A percentile compares a stretch with the other conserved stretches of the same genome.
These are phyloP conservation scores for Lumbricus terrestris DNA, from an alignment of 2,888 invertebrate species.

Conservation along the genomic window DNA sequence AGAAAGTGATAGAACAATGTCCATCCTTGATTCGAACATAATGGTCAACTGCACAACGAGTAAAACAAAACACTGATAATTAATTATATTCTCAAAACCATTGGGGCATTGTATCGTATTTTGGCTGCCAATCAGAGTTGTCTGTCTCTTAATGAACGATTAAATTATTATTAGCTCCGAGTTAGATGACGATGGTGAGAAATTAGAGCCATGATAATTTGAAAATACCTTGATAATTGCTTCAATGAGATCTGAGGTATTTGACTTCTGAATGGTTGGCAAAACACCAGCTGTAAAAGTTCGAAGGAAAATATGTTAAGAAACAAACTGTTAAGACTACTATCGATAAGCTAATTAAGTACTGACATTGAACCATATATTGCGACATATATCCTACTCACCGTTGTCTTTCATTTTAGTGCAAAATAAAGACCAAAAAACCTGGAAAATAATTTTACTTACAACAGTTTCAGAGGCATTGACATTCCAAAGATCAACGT, in stretches of 20 bases:
- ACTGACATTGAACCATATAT: neutral
- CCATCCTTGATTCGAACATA: too few species aligned
- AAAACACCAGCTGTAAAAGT: neutral
- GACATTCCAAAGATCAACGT: neutral
- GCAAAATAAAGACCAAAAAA: neutral
- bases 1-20: too few species aligned
- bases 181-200: neutral
- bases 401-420: too few species aligned
- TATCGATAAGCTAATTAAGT: too few species aligned
- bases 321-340: neutral
- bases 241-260: neutral
- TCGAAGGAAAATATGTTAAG: neutral
- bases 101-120: too few species aligned
- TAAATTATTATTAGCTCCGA: neutral
- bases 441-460: neutral
- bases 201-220: too few species aligned
- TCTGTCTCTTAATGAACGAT: too few species aligned
- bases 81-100: too few species aligned
- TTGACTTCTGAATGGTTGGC: neutral
- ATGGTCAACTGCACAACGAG: too few species aligned
- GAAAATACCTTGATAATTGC: neutral
- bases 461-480: neutral
- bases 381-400: neutral
- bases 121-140: too few species aligned
- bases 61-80: too few species aligned